Evolutionary conservation across 2,113 vertebrate species (phyloP).

Genomic region (Leuciscus idus): DNA sequence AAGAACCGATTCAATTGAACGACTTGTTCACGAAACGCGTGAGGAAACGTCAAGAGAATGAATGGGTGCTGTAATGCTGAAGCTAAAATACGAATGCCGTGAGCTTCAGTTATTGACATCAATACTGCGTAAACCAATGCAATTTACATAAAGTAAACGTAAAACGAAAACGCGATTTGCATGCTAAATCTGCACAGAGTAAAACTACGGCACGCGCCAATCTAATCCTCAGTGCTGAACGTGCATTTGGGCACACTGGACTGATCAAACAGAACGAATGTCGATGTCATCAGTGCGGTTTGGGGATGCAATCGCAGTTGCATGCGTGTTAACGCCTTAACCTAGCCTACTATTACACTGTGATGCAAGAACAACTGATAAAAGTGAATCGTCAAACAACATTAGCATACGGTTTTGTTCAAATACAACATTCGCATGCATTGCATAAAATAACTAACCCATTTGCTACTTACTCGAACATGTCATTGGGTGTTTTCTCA

Average conservation of each 20-base stretch:
- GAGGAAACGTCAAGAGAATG: conserved; percentile 31
- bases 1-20: background rate
- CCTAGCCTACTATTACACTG: background rate
- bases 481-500: conserved; percentile 69
- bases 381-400: background rate
- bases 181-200: background rate
- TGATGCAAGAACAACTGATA: background rate
- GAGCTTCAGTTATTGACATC: background rate
- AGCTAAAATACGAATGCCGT: background rate
- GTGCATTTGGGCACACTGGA: background rate
- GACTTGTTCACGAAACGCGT: background rate
- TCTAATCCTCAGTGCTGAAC: conserved; percentile 1
- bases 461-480: conserved; percentile 79
- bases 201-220: background rate
- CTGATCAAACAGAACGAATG: background rate
- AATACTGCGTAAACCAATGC: background rate
- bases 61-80: background rate
- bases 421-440: background rate
- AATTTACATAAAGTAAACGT: background rate
- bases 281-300: background rate
- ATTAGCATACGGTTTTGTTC: background rate
- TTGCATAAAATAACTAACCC: background rate
- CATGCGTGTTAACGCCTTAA: background rate
- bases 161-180: background rate
- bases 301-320: conserved; percentile 5